Evolutionary conservation across 2,113 vertebrate genomes (phyloP).

Genomic region (Cyanoderma ruficeps): DNA sequence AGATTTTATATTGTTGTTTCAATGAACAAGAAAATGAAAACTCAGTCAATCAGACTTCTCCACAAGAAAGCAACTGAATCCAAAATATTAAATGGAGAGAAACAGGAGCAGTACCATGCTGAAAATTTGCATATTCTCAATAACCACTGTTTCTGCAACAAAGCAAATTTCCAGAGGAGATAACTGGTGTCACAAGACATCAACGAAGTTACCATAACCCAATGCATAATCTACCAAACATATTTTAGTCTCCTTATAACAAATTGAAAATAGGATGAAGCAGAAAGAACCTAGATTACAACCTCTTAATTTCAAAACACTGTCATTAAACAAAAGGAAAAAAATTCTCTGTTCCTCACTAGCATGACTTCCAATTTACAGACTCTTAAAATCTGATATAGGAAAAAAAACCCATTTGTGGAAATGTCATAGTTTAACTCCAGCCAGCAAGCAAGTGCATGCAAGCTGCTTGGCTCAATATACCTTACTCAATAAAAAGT

Average conservation of each 20-base stretch:
- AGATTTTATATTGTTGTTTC: background rate
- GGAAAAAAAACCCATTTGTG: background rate
- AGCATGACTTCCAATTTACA: background rate
- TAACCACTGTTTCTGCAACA: background rate
- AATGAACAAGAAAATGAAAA: background rate
- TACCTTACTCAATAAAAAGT: background rate
- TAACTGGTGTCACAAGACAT: background rate
- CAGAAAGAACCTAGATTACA: background rate
- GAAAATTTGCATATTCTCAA: background rate
- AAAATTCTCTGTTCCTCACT: background rate
- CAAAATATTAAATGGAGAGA: background rate
- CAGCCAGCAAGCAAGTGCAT: background rate
- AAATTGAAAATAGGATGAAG: background rate
- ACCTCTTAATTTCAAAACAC: background rate
- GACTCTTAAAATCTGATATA: background rate
- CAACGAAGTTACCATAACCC: background rate
- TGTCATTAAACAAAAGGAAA: background rate
- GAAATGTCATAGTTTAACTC: background rate
- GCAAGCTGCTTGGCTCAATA: background rate
- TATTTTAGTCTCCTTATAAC: background rate
- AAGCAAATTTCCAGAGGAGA: background rate
- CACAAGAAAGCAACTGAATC: background rate
- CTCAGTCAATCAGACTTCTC: background rate
- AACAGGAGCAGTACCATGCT: background rate
- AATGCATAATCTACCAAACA: background rate